Percentiles rank a stretch among this genome's conserved stretches.
Evolutionary conservation across 2,888 invertebrate species (phyloP).

Genomic region (Dolichomitus sp.): DNA sequence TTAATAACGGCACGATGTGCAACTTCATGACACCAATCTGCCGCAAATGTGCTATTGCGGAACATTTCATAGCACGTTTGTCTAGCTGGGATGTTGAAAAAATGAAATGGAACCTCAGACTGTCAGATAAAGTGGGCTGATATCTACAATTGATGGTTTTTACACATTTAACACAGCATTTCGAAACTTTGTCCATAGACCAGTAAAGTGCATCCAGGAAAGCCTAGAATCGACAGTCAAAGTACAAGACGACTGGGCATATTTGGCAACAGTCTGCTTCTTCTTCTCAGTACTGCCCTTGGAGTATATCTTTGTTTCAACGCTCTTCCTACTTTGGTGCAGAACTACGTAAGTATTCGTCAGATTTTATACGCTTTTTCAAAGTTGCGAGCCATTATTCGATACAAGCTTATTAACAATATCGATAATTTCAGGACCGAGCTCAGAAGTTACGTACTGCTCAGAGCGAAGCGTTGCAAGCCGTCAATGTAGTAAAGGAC

Average conservation of each 20-base stretch:
- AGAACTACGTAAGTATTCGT: not conserved
- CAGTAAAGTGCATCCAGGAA: conserved; percentile 11
- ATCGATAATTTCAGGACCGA: not conserved
- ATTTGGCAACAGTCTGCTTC: not conserved
- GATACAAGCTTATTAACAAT: not conserved
- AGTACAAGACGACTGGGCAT: not conserved
- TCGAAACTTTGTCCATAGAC: not conserved
- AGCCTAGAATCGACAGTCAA: not conserved
- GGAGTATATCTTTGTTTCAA: not conserved
- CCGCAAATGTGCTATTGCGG: no score
- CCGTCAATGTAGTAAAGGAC: not conserved
- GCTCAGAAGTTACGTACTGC: not conserved
- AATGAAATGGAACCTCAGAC: not conserved
- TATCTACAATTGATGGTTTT: not conserved
- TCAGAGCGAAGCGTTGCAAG: not conserved
- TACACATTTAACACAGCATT: not conserved
- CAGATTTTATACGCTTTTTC: no score
- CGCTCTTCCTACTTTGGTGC: not conserved
- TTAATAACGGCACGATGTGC: no score
- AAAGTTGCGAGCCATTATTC: not conserved
- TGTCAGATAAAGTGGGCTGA: not conserved
- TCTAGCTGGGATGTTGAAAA: no score
- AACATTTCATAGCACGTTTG: no score
- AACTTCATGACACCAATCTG: no score
- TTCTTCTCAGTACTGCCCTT: not conserved